Base-by-base conservation (phyloP, 2,888 invertebrate genomes). In the Diplolepis rosae region DNA sequence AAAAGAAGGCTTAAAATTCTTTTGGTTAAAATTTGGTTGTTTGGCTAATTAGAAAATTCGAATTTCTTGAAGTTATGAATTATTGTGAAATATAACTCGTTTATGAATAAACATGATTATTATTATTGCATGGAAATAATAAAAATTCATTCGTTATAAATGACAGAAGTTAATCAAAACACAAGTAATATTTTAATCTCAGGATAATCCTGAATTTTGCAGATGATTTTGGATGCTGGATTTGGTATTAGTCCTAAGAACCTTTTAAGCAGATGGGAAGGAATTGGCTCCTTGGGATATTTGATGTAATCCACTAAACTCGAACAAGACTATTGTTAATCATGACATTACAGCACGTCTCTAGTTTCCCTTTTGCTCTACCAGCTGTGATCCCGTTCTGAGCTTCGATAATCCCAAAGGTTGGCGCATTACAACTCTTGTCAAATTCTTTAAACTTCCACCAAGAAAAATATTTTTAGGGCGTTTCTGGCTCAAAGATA, bases 391-490 rank as follows among this genome's bases (percentile, higher is more conserved):
- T 61, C 39, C 73, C 52, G 56, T 76, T 76, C 65, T 70, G 66
- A 68, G 77, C 72, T 74, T 71, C 77, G 76, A 79, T 87, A 87
- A 87, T 86, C 87, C 86, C 78, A 78, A 75, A 79, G 80, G 77
- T 61, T 77, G 75, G 80, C 77, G 86, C 78, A 85, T 87, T 85
- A 85, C 80, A 81, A 80, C 65, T 72, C 42, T 39, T 24, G 70
- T 69, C 71, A 67, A 78, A 80, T 72, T 76, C 73, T 76, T 78
- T 71, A 75, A 82, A 81, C 80, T 83, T 83, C 81, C 74, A 74
- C 80, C 77, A 82, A 83, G 79, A 82, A 84, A 85, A 88, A 88
- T 88, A 88, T 88, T 88, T 87, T 85, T 85, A 85, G 83, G 85
- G 85, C 85, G 84, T 87, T 87, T 87, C 84, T 80, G 81, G 78